Percentiles rank a stretch among this genome's conserved stretches.
These are phyloP conservation scores for Nyleta sp. DNA, from an alignment of 2,888 invertebrate species.

Conservation along the genomic window DNA sequence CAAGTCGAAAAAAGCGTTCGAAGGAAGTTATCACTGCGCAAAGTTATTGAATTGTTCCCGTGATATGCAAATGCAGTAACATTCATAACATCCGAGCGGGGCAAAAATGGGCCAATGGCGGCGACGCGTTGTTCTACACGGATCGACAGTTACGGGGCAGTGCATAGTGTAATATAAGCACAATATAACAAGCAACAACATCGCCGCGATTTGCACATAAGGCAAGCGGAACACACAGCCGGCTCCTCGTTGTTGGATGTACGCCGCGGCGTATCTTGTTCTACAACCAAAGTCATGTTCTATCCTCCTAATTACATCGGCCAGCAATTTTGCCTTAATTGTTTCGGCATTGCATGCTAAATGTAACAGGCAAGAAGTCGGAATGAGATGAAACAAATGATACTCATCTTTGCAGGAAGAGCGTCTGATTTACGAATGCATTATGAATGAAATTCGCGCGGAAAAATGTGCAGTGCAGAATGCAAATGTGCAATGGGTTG, in stretches of 20 bases:
- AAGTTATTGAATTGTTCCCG: conserved; percentile 58
- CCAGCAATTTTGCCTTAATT: conserved; percentile 52
- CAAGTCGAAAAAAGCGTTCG: conserved; percentile 29
- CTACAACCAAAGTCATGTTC: conserved; percentile 58
- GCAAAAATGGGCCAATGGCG: conserved; percentile 75
- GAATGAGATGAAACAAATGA: conserved; percentile 13
- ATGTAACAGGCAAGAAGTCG: conserved; percentile 33
- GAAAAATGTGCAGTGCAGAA: too few species aligned
- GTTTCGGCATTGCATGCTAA: conserved; percentile 35
- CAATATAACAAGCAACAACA: conserved; percentile 58
- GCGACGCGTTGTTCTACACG: conserved; percentile 65
- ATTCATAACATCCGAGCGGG: conserved; percentile 70
- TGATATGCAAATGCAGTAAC: conserved; percentile 58
- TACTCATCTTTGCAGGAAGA: conserved; percentile 24
- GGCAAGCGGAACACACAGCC: conserved; percentile 48
- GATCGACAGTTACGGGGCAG: conserved; percentile 56
- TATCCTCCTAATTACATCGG: conserved; percentile 55
- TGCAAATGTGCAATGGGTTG: too few species aligned
- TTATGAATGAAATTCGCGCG: conserved; percentile 74
- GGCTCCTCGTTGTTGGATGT: conserved; percentile 42
- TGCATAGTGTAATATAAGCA: conserved; percentile 62
- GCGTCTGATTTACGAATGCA: background rate
- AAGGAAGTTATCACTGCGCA: conserved; percentile 44
- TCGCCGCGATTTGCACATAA: conserved; percentile 41
- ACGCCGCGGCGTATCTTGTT: conserved; percentile 49